Base-by-base conservation (phyloP, 1,140 invertebrate genomes). In the Solenopsis invicta region DNA sequence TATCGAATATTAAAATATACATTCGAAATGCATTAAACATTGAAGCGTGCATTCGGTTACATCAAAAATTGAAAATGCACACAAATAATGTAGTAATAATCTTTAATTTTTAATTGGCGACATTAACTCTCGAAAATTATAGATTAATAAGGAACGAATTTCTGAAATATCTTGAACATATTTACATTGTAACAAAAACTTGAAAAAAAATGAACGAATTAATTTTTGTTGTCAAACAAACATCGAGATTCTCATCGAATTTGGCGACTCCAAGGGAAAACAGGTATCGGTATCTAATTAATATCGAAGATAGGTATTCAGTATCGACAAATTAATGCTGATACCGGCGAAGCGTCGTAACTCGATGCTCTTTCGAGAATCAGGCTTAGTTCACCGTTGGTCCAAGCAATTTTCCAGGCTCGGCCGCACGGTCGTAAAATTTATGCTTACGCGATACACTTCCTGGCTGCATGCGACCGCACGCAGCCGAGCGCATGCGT, bases 391-490 rank as follows among this genome's bases (percentile, higher is more conserved):
- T 92, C 86, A 90, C 67, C 87, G 48, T 29, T 62, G 61, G 78
- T 76, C 62, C 85, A 67, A 88, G 88, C 85, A 91, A 91, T 93
- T 93, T 90, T 91, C 89, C 87, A 72, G 80, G 71, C 87, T 90
- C 81, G 89, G 86, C 67, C 66, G 76, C 29, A 56, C 78, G 82
- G 56, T 86, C 90, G 81, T 92, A 93, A 93, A 92, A 91, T 93
- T 92, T 92, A 92, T 92, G 88, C 88, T 66, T 54, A 72, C 88
- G 61, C 91, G 90, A 88, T 89, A 82, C 88, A 90, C 61, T 85
- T 77, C 34, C 48, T 52, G 21, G 74, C 45, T 21, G 48, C 69
- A 75, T 86, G 64, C 77, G 74, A 45, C 50, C 85, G n/a, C 64
- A 67, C 37, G 82, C 81, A 64, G 52, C 21, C 84, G 59, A 78